Conservation (phyloP, 1,140 invertebrate species). For the Pseudomyrmex concolor region DNA sequence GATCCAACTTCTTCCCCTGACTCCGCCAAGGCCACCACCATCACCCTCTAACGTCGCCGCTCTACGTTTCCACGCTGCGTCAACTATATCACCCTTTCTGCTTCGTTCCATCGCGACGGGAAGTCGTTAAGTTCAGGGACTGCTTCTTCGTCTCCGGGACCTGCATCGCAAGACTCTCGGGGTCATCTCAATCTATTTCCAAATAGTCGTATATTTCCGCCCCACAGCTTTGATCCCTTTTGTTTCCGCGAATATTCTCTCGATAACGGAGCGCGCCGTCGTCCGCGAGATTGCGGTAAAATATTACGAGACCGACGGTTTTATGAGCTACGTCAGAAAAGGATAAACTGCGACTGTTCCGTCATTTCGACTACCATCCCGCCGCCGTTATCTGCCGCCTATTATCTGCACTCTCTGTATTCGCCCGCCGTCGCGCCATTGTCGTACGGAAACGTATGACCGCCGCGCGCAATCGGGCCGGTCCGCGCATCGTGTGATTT, state of each 20-base stretch:
- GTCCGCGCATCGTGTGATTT: conserved; percentile 42
- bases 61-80: neutral
- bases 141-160: neutral
- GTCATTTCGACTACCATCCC: conserved; percentile 60
- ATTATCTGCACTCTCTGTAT: conserved; percentile 29
- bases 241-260: conserved; percentile 51
- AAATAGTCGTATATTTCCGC: conserved; percentile 40
- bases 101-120: neutral
- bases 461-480: conserved; percentile 48
- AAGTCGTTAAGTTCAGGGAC: conserved; percentile 39
- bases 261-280: conserved; percentile 26
- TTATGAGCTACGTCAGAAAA: conserved; percentile 53
- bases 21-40: conserved; percentile 22
- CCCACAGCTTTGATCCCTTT: conserved; percentile 10
- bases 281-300: conserved; percentile 55
- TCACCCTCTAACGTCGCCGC: neutral
- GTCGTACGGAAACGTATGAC: conserved; percentile 49
- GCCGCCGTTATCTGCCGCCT: conserved; percentile 62
- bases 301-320: conserved; percentile 58
- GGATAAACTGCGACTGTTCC: conserved; percentile 57
- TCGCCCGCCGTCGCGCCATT: conserved; percentile 7
- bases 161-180: conserved; percentile 12
- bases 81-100: neutral
- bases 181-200: conserved; percentile 53
- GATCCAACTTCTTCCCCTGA: conserved; percentile 58